Evolutionary conservation across 2,888 invertebrate genomes (phyloP).

Genomic region (Zelleria hepariella): DNA sequence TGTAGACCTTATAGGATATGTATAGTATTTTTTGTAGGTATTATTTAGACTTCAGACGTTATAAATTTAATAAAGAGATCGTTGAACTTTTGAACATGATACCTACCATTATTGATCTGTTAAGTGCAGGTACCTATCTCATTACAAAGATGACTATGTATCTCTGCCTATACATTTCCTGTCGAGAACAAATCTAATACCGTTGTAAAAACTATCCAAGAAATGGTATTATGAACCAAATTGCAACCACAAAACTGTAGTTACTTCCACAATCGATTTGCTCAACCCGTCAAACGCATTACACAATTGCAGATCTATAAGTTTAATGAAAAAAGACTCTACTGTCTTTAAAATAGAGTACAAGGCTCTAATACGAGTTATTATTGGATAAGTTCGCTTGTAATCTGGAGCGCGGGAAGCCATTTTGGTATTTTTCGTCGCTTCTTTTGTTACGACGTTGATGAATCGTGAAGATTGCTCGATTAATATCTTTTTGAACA

Average conservation of each 20-base stretch:
- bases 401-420: not conserved
- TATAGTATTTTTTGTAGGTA: too few species aligned
- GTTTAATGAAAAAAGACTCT: not conserved
- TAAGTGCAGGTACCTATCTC: not conserved
- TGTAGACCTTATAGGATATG: too few species aligned
- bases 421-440: slow-evolving; percentile 1
- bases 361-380: not conserved
- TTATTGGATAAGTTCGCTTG: not conserved
- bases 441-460: not conserved
- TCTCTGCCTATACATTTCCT: not conserved
- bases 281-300: not conserved
- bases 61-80: too few species aligned
- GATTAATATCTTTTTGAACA: not conserved
- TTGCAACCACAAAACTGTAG: not conserved
- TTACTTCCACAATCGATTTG: not conserved
- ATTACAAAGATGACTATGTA: not conserved
- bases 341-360: not conserved
- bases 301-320: not conserved
- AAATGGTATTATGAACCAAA: not conserved
- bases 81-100: not conserved
- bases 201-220: not conserved
- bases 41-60: too few species aligned
- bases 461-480: not conserved
- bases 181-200: not conserved
- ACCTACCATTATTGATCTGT: not conserved